Base-by-base conservation (phyloP, 2,888 invertebrate genomes). In the Mycalesis mineus region DNA sequence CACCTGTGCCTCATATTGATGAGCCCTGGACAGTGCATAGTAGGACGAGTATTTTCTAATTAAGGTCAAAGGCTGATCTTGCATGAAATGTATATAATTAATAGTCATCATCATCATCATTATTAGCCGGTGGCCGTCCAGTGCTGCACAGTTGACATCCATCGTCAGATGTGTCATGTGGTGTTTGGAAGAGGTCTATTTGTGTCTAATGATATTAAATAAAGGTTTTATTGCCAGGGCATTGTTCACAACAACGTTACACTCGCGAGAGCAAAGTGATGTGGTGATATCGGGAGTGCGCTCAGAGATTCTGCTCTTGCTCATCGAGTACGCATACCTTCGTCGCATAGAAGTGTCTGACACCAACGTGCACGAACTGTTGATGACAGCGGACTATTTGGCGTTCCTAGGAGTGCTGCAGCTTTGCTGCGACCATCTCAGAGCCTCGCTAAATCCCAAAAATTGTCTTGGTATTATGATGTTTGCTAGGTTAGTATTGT, bases 301-400 rank as follows among this genome's bases (percentile, higher is more conserved):
- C 54, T 92, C 94, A 5, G 93, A 93, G 65, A 94, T 95, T 74
- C 93, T 98, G 91, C 91, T 93, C 60, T 90, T 93, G 53, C 90
- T 97, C 39, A 92, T 98, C 63, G 94, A 96, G 67, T 97, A 95
- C 80, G 95, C 97, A 0, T 98, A 98, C 81, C 88, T 96, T 41
- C 91, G 96, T 53, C 93, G 93, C 64, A 92, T 96, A 54, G 92
- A 93, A 60, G 92, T 98, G 22, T 94, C 91, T 58, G 92, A 93
- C 37, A 92, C 93, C 33, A 97, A 97, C 74, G 96, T 97, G 0
- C 94, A 95, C 71, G 92, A 94, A 70, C 88, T 98, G 11, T 91
- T 97, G 40, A 93, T 95, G 68, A 94, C 95, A 0, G 96, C 97
- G 2, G 97, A 98, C 86, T 97, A 97, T 77, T 92, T 98, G 55